Percentiles rank a stretch among this genome's conserved stretches.
phyloP scores from a whole-genome alignment of 2,797 vertebrate genomes.

The Phrynocephalus forsythii region DNA sequence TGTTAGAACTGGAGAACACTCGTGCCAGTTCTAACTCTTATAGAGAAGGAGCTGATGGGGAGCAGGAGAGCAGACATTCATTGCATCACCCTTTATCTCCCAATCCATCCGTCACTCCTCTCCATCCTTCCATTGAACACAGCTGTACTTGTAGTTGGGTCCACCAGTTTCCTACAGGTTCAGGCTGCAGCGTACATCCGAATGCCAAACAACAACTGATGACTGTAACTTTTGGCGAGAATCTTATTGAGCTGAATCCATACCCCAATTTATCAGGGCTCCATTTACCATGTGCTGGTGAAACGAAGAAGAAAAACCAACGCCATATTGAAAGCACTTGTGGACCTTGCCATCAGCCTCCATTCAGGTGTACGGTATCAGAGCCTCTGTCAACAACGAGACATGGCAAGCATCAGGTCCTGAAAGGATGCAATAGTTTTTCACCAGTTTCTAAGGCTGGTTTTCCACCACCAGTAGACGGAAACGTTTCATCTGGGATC shows the following conservation, averaged over 20 bases:
- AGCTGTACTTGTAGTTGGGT: slow-evolving; percentile 50
- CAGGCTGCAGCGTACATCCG: slow-evolving; percentile 42
- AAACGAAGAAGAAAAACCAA: slow-evolving; percentile 29
- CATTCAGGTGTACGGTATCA: not conserved
- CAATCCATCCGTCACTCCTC: not conserved
- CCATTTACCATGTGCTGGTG: slow-evolving; percentile 2
- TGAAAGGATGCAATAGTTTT: slow-evolving; percentile 14
- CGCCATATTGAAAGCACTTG: not conserved
- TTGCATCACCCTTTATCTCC: slow-evolving; percentile 6
- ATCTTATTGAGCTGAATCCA: slow-evolving; percentile 1
- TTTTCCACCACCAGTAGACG: slow-evolving; percentile 9
- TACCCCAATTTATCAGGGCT: slow-evolving; percentile 26
- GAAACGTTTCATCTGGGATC: slow-evolving; percentile 19
- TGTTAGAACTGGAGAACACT: slow-evolving; percentile 11
- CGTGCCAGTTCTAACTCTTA: not conserved
- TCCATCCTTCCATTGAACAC: not conserved
- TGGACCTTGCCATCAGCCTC: not conserved
- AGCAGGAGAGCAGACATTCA: not conserved
- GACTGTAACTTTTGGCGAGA: slow-evolving; percentile 17
- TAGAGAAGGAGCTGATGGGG: not conserved
- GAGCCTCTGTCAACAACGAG: slow-evolving; percentile 22
- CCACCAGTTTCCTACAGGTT: slow-evolving; percentile 49
- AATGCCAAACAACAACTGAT: slow-evolving; percentile 45
- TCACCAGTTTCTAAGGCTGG: not conserved
- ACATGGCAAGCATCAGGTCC: not conserved